Evolutionary conservation across 2,888 invertebrate species (phyloP).

Genomic region (Hermaeophaga mercurialis): DNA sequence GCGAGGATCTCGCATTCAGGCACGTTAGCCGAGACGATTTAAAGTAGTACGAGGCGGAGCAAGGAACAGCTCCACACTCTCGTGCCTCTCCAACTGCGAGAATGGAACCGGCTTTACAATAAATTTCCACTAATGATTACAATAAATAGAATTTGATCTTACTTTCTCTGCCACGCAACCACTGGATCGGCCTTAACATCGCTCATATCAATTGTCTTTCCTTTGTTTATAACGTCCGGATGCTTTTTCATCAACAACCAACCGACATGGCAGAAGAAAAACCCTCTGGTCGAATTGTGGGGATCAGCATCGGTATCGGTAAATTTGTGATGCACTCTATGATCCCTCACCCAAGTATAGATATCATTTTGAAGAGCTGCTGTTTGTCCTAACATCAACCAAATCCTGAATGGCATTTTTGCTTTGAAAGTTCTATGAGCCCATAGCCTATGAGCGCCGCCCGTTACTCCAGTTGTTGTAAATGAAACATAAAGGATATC

Average conservation of each 20-base stretch:
- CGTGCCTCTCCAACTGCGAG: too few species aligned
- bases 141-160: slow-evolving; percentile 47
- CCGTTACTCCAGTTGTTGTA: slow-evolving; percentile 12
- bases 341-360: slow-evolving; percentile 85
- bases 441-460: slow-evolving; percentile 91
- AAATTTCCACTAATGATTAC: too few species aligned
- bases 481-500: not conserved
- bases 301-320: slow-evolving; percentile 90
- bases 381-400: slow-evolving; percentile 81
- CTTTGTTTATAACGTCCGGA: slow-evolving; percentile 82
- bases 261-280: slow-evolving; percentile 95
- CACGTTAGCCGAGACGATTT: too few species aligned
- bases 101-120: too few species aligned
- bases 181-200: slow-evolving; percentile 81
- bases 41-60: too few species aligned
- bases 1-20: too few species aligned
- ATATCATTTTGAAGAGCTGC: slow-evolving; percentile 88
- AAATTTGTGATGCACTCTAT: slow-evolving; percentile 88
- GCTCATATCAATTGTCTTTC: slow-evolving; percentile 81
- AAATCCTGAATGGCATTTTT: slow-evolving; percentile 76
- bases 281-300: slow-evolving; percentile 81
- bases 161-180: slow-evolving; percentile 87
- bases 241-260: slow-evolving; percentile 91
- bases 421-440: slow-evolving; percentile 86
- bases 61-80: too few species aligned